Base-by-base conservation (phyloP, 2,888 invertebrate species). In the Perizoma flavofasciatum region DNA sequence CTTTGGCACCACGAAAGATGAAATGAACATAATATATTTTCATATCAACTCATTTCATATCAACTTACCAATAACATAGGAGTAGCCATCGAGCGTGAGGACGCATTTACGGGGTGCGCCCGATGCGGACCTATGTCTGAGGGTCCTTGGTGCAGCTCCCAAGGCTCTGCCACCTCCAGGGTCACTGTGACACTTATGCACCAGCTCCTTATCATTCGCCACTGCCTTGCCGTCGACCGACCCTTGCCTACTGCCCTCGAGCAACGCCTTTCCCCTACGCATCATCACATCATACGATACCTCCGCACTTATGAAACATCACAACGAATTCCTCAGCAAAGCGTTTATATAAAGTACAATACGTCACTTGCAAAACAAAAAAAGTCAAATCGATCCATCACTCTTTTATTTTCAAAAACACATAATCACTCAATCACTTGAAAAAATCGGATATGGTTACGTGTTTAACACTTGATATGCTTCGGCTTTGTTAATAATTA, bases 1-100 rank as follows among this genome's bases (percentile, higher is more conserved):
- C 22, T 22, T 22, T 3, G 22, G 22, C 22, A 22, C 3, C 22
- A 22, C 22, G 1, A 22, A 22, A 22, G 22, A 22, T 22, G 22
- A 22, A 22, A 22, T 22, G 22, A 22, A 22, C 22, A 22, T 22
- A 22, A 22, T 22, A 22, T 22, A 22, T 22, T 22, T 22, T 22
- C n/a, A n/a, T n/a, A n/a, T n/a, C n/a, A 37, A 37, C 5, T 37
- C 5, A 5, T 37, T 37, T 6, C 6, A 37, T 37, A 6, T 0
- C 40, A 43, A 92, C 95, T 95, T 88, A 97, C 97, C 97, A 92
- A 97, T 97, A 74, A 97, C 96, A 88, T 97, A 97, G 67, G 96
- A 96, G 91, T 96, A 97, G 75, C 97, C 97, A 84, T 97, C 97
- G 71, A 97, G 93, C 49, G 96, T 96, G 69, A 97, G 94, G 66